These are phyloP conservation scores for Anhinga rufa DNA, from an alignment of 2,113 vertebrate species.

Conservation along the genomic window DNA sequence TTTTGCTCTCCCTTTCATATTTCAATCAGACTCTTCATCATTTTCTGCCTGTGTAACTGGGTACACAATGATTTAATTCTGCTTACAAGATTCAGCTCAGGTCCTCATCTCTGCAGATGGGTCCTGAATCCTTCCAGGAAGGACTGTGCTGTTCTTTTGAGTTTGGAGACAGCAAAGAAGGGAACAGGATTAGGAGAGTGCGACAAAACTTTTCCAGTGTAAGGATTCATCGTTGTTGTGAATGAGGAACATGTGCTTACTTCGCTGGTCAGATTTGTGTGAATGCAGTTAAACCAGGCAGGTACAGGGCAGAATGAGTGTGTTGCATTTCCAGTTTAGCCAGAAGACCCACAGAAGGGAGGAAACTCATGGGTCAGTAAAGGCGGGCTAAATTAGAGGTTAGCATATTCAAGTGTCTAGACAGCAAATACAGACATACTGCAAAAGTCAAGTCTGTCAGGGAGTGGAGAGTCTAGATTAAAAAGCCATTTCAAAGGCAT, in stretches of 20 bases:
- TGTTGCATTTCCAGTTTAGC: slow-evolving; percentile 57
- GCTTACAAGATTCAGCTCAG: neutral
- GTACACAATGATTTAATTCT: neutral
- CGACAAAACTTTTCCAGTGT: neutral
- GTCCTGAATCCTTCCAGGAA: neutral
- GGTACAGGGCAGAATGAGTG: slow-evolving; percentile 34
- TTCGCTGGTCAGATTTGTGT: slow-evolving; percentile 29
- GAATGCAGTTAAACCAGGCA: slow-evolving; percentile 11
- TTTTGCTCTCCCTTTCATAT: neutral
- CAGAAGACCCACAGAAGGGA: slow-evolving; percentile 62
- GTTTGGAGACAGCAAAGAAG: neutral
- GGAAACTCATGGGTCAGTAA: slow-evolving; percentile 61
- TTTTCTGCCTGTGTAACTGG: neutral
- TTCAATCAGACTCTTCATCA: neutral
- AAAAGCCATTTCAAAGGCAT: slow-evolving; percentile 65
- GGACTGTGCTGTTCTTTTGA: neutral
- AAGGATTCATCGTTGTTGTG: neutral
- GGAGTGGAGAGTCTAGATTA: slow-evolving; percentile 65
- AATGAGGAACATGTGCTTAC: neutral
- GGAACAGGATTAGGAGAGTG: neutral
- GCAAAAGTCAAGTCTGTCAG: slow-evolving; percentile 63
- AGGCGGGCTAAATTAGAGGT: slow-evolving; percentile 64
- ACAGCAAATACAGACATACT: slow-evolving; percentile 61
- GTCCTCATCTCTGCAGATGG: neutral
- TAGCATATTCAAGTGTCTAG: slow-evolving; percentile 66